Base-by-base conservation (phyloP, 2,113 vertebrate species). In the Ceratotherium simum region DNA sequence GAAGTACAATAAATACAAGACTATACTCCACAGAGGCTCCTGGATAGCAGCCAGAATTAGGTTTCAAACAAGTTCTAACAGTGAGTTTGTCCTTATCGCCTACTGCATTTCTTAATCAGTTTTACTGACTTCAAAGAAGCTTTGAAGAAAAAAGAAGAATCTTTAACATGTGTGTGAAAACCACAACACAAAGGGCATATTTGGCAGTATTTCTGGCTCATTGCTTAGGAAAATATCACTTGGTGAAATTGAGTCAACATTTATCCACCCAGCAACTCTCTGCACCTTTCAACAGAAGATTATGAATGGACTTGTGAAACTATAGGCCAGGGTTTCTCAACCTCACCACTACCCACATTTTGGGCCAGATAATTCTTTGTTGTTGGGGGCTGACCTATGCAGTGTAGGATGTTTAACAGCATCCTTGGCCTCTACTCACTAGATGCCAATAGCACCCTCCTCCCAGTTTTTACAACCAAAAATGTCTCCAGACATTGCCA, bases 121-220 rank as follows among this genome's bases (percentile, higher is more conserved):
- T 95, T 80, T 79, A 96, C 75, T 39, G 56, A 81, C 94, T 98
- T 97, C 84, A 96, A 97, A 94, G 92, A 67, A 80, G 31, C 83
- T 94, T 96, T 92, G 86, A 97, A 93, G 91, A 89, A 75, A 39
- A 88, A 84, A 97, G 72, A 82, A 31, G n/a, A 90, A 58, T 33
- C 54, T 51, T 79, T 92, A 70, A 92, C 81, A 90, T 60, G 36
- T 8, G 39, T 83, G 31, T 92, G 64, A 87, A 95, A 96, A 91
- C 31, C 79, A 42, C 65, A 95, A 97, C 62, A 5, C 56, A 81
- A 67, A 8, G 0, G 46, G 10, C 17, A 51, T 56, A 14, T 76
- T 93, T 80, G 20, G n/a, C 73, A 83, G 33, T 48, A 69, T 16
- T 21, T 97, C 97, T 96, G 93, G 72, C 87, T 97, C 56, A 12